These are phyloP conservation scores for Podargus strigoides DNA, from an alignment of 2,797 vertebrate species.

Conservation along the genomic window DNA sequence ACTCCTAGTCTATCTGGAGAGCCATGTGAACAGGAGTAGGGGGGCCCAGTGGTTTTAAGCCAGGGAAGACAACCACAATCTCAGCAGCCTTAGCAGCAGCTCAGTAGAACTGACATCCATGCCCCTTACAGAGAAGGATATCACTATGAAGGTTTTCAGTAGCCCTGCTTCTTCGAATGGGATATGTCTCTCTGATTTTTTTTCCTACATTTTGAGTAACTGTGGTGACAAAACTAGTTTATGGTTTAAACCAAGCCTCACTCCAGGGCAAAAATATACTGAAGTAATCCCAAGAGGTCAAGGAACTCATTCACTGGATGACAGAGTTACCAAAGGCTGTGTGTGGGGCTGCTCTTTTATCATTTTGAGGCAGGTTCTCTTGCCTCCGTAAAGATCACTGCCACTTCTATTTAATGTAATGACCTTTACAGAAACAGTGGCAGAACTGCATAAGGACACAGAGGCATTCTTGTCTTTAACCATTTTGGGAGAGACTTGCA, in stretches of 20 bases:
- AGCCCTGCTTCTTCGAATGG: background rate
- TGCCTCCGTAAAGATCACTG: background rate
- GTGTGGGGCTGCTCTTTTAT: background rate
- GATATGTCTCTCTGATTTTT: background rate
- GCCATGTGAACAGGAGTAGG: background rate
- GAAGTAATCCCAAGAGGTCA: background rate
- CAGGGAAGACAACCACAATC: background rate
- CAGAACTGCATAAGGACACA: background rate
- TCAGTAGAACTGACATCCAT: background rate
- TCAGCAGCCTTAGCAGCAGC: background rate
- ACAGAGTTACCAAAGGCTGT: background rate
- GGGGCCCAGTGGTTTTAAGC: background rate
- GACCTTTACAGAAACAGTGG: constrained; percentile 3
- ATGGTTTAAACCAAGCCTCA: background rate
- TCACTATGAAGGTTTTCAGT: background rate
- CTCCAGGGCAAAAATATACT: background rate
- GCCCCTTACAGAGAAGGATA: background rate
- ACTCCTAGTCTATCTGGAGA: background rate
- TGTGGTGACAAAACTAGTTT: background rate
- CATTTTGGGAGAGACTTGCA: background rate
- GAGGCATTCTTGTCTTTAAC: background rate
- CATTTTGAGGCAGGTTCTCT: background rate
- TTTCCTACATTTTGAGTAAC: background rate
- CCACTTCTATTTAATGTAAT: background rate
- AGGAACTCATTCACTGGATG: background rate